phyloP scores from a whole-genome alignment of 2,113 vertebrate species.

The Platichthys flesus region DNA sequence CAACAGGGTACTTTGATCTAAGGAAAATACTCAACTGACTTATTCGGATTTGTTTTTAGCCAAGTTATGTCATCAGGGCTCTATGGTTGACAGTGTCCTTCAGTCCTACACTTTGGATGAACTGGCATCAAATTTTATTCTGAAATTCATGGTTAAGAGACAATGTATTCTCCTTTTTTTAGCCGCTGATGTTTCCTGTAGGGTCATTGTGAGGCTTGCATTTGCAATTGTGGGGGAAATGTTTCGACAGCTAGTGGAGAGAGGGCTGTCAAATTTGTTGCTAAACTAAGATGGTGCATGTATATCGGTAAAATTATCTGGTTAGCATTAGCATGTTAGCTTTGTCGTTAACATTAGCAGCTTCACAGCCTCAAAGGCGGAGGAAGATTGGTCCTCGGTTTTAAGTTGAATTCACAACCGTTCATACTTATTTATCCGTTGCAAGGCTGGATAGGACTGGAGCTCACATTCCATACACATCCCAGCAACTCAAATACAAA shows the following conservation, averaged over 20 bases:
- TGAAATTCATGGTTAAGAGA: neutral
- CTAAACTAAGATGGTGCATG: neutral
- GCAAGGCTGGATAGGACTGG: no score
- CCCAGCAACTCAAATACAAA: neutral
- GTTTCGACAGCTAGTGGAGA: neutral
- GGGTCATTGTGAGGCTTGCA: neutral
- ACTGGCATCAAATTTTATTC: no score
- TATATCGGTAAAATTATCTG: neutral
- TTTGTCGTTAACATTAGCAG: neutral
- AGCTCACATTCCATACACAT: neutral
- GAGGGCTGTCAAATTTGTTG: neutral
- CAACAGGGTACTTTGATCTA: neutral
- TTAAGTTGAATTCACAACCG: no score
- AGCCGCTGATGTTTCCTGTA: neutral
- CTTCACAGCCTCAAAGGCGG: no score
- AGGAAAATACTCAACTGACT: neutral
- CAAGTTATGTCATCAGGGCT: neutral
- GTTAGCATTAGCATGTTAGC: neutral
- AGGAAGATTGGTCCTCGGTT: no score
- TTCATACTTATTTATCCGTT: no score
- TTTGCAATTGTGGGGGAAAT: neutral
- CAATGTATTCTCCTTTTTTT: neutral
- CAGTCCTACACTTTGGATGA: neutral
- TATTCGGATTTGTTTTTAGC: slow-evolving; percentile 3
- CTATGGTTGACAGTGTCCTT: neutral